phyloP scores from a whole-genome alignment of 2,113 vertebrate species.

The Etheostoma spectabile region DNA sequence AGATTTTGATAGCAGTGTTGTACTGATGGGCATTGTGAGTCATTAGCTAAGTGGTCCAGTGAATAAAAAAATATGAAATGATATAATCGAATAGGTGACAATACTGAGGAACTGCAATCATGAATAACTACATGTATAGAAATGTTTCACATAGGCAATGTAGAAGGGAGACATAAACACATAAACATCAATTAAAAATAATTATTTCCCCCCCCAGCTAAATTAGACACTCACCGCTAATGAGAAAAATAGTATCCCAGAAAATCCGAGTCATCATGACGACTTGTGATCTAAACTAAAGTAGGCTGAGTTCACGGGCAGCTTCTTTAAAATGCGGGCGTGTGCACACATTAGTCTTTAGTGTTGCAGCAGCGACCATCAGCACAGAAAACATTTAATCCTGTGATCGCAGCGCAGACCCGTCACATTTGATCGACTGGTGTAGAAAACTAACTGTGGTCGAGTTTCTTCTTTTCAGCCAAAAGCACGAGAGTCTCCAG shows the following conservation, averaged over 20 bases:
- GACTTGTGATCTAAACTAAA: slow-evolving; percentile 12
- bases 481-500: not conserved
- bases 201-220: not conserved
- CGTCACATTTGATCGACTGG: slow-evolving; percentile 8
- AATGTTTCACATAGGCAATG: not conserved
- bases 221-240: slow-evolving; percentile 78
- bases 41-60: not conserved
- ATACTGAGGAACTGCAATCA: not conserved
- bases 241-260: slow-evolving; percentile 83
- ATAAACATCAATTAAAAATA: too few species aligned
- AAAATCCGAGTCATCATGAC: slow-evolving; percentile 82
- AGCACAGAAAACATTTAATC: slow-evolving; percentile 31
- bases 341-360: slow-evolving; percentile 47
- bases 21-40: not conserved
- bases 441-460: not conserved
- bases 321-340: slow-evolving; percentile 41
- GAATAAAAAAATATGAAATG: not conserved
- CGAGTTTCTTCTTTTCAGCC: not conserved
- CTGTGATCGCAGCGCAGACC: slow-evolving; percentile 16
- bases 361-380: slow-evolving; percentile 24
- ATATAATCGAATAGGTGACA: not conserved
- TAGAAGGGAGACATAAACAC: not conserved
- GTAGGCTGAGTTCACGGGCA: slow-evolving; percentile 8
- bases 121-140: not conserved
- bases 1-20: not conserved